Conservation (phyloP, 2,888 invertebrate species). For the Cephus nigrinus region DNA sequence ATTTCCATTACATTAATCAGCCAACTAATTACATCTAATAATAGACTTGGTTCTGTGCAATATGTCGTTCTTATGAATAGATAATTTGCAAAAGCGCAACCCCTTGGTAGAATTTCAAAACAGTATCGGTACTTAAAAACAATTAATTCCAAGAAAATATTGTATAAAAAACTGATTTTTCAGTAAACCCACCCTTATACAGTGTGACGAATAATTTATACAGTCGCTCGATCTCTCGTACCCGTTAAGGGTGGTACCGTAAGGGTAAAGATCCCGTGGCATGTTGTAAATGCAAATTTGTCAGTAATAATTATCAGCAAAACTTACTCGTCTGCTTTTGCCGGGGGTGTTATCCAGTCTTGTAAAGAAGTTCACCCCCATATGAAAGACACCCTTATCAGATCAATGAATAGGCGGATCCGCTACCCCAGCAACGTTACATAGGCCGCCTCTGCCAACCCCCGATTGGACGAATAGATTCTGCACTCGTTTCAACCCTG, state of each 20-base stretch:
- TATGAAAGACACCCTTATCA: constrained; percentile 40
- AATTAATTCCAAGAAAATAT: background rate
- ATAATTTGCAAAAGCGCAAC: background rate
- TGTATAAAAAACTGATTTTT: background rate
- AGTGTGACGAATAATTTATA: background rate
- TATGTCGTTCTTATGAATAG: background rate
- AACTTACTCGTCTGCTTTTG: background rate
- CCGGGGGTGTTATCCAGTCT: background rate
- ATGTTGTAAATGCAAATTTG: background rate
- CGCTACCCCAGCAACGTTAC: constrained; percentile 47
- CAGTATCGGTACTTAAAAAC: background rate
- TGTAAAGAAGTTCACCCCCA: background rate
- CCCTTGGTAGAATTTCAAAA: background rate
- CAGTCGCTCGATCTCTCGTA: background rate
- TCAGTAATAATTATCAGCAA: background rate
- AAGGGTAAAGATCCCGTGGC: background rate
- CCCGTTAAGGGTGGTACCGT: background rate
- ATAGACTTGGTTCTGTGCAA: background rate
- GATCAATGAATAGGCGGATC: constrained; percentile 62
- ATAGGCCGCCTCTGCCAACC: constrained; percentile 43
- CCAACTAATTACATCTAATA: background rate
- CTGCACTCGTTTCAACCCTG: constrained; percentile 34
- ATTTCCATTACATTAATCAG: constrained; percentile 4
- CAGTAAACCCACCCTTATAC: background rate
- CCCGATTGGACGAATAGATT: constrained; percentile 49